Evolutionary conservation across 2,888 invertebrate genomes (phyloP).

Genomic region (Cyrtodaria siliqua): DNA sequence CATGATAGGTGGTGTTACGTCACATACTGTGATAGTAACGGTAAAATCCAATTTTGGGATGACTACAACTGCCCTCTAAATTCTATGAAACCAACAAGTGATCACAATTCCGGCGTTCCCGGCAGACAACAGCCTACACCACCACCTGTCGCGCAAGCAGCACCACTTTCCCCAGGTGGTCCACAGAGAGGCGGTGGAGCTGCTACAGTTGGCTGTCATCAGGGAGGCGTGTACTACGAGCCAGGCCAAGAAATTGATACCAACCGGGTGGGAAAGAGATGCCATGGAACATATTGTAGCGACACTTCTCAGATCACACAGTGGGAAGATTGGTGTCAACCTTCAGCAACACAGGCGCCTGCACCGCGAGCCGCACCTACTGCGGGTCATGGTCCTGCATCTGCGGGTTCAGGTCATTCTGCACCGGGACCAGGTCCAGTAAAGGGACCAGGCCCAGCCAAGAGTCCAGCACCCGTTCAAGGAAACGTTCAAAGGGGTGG

Average conservation of each 20-base stretch:
- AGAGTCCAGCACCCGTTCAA: background rate
- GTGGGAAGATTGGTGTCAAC: conserved; percentile 62
- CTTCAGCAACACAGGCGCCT: conserved; percentile 25
- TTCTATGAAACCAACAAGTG: conserved; percentile 61
- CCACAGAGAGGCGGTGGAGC: background rate
- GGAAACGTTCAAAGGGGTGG: conserved; percentile 15
- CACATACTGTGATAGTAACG: conserved; percentile 56
- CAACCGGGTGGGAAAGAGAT: conserved; percentile 49
- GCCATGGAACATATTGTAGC: conserved; percentile 61
- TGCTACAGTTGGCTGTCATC: conserved; percentile 32
- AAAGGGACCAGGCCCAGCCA: background rate
- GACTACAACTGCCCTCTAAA: conserved; percentile 62
- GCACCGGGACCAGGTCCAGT: background rate
- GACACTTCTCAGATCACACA: conserved; percentile 48
- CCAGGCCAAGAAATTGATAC: conserved; percentile 54
- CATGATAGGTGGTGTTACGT: conserved; percentile 65
- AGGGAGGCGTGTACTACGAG: conserved; percentile 44
- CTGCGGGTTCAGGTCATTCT: background rate
- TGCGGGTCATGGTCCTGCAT: background rate
- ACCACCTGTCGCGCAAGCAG: background rate
- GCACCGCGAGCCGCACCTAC: background rate
- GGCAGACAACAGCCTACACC: conserved; percentile 5
- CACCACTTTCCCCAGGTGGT: background rate
- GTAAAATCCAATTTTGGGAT: conserved; percentile 63
- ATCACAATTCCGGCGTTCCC: conserved; percentile 40